Evolutionary conservation across 2,888 invertebrate genomes (phyloP).

Genomic region (Proisotoma minuta): DNA sequence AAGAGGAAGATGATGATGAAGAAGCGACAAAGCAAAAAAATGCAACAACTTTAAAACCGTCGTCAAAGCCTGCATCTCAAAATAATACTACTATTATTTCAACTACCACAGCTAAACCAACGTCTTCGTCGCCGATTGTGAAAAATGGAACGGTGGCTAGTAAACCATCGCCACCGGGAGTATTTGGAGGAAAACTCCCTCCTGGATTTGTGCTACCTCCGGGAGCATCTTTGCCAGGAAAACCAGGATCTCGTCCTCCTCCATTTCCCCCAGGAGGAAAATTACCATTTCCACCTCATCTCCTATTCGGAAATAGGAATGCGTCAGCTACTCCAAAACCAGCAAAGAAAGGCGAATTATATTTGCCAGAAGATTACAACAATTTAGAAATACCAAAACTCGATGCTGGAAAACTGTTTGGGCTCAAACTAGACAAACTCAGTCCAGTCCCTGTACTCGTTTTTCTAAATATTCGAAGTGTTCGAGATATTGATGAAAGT

Average conservation of each 20-base stretch:
- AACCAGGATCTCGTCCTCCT: not conserved
- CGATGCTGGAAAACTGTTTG: slow-evolving; percentile 32
- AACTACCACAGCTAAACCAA: too few species aligned
- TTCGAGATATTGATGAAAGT: slow-evolving; percentile 33
- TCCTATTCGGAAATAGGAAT: slow-evolving; percentile 9
- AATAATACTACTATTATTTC: too few species aligned
- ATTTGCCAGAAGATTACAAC: slow-evolving; percentile 37
- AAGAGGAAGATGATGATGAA: not conserved
- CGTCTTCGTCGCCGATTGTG: too few species aligned
- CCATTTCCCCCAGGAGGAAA: not conserved
- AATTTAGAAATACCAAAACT: slow-evolving; percentile 39
- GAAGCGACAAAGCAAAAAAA: not conserved
- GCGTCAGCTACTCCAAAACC: slow-evolving; percentile 9
- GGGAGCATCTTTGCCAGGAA: not conserved
- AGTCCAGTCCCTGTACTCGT: slow-evolving; percentile 36
- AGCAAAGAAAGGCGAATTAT: slow-evolving; percentile 29
- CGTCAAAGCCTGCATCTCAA: too few species aligned
- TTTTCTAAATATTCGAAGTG: slow-evolving; percentile 32
- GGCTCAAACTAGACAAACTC: slow-evolving; percentile 19
- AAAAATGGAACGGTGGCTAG: not conserved
- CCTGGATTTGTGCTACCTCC: not conserved
- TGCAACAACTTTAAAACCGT: too few species aligned
- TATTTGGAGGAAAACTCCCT: slow-evolving; percentile 3
- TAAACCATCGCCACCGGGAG: not conserved
- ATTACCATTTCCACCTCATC: slow-evolving; percentile 21